Evolutionary conservation across 2,113 vertebrate genomes (phyloP), one percentile per base, ranked within the genome.

Genomic region (Girardinichthys multiradiatus): DNA sequence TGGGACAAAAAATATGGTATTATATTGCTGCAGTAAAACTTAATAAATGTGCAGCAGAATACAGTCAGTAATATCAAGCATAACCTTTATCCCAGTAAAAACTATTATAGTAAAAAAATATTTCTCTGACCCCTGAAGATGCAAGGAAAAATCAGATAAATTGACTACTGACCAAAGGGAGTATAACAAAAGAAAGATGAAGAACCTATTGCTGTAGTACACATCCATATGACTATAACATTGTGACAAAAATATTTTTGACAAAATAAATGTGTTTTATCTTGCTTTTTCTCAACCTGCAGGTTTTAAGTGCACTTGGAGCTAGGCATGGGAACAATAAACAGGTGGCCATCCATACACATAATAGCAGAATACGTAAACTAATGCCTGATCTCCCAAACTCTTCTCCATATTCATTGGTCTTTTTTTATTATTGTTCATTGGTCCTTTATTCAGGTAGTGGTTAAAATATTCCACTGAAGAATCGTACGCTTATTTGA

Each of bases 211-310:
- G 39, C 29, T 37, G 24, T 30, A 30, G 9, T 4, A 31, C 57
- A 74, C 26, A 57, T 35, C 26, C 54, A 42, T 75, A 4, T 73
- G 21, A 77, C 45, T 39, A 66, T 58, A n/a, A n/a, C n/a, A n/a
- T n/a, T n/a, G n/a, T n/a, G n/a, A n/a, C n/a, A n/a, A n/a, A n/a
- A n/a, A n/a, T n/a, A n/a, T n/a, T n/a, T n/a, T n/a, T n/a, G n/a
- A n/a, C n/a, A n/a, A n/a, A n/a, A n/a, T n/a, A n/a, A n/a, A n/a
- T n/a, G n/a, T 61, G 39, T 70, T 73, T 24, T 35, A 30, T 58
- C 68, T 83, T 74, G 48, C 26, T 65, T 77, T 78, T 39, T 39
- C 57, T 68, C n/a, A 73, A 68, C 21, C 35, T 58, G 59, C 42
- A 62, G 27, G 57, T 62, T 17, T 24, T 30, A 29, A 14, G 2